Base-by-base conservation (phyloP, 2,888 invertebrate genomes). In the Lottia gigantea region DNA sequence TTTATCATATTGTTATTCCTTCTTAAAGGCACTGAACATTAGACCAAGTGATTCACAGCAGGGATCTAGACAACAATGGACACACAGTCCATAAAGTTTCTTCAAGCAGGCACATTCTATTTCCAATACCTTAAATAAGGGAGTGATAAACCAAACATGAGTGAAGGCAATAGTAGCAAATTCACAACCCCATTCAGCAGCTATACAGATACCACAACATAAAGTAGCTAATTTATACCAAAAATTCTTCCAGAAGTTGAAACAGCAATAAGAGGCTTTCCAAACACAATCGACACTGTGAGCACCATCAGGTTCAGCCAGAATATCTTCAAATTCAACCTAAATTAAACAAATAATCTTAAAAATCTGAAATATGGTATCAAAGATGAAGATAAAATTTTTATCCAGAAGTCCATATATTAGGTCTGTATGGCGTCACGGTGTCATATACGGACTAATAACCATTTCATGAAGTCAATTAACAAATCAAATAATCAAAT, bases 81-180 rank as follows among this genome's bases (percentile, higher is more conserved):
- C 69, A 66, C 83, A 81, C 15, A 78, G 68, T 11, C 93, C 89
- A 90, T 91, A 72, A 63, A 82, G 40, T 70, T 78, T 80, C 75
- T 78, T 78, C 66, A 72, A 67, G 40, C 78, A 74, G n/a, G 76
- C 82, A 23, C 80, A 81, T 70, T 82, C 91, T 82, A 94, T 92
- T 88, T 92, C 92, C 87, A 92, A 91, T 73, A 88, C 90, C 71
- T 93, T 91, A 66, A 94, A 88, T 72, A 91, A 91, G 0, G 94
- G 94, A 0, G 91, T 92, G 46, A 92, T 89, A 84, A 92, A 93
- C 94, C 94, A 94, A 82, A 94, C 92, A 89, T 93, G 93, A 66
- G 69, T 68, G 77, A 83, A 82, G 15, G 93, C 92, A 19, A 93
- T 89, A 78, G 92, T 67, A 55, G 82, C 84, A 71, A 85, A 85